Base-by-base conservation (phyloP, 30 jellyfish, hydroid and myxozoan species). In the Cassiopea andromeda region DNA sequence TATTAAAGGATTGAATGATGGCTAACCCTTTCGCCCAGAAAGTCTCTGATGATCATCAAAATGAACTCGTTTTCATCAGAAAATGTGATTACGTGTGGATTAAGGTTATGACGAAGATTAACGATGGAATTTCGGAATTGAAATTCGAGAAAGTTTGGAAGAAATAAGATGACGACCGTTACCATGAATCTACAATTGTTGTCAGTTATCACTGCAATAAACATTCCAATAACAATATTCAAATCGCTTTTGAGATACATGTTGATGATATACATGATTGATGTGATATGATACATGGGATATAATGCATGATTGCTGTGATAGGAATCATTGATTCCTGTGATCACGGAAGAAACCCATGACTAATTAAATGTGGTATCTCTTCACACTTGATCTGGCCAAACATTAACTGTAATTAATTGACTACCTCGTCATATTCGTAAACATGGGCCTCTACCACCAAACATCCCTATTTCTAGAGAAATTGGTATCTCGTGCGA, bases 161-260 rank as follows among this genome's bases (percentile, higher is more conserved):
- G 58, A 57, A 46, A 61, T 81, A 45, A 61, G 58, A 81, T 81
- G 82, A 47, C 90, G 4, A 64, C 90, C 90, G 90, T 81, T 81
- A 81, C 90, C 48, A 61, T 2, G 82, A 81, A 60, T 67, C 79
- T 60, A 47, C 71, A 2, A 15, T 70, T 70, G 6, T 19, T 70
- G 17, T 70, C 50, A 38, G 54, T 12, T 64, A 64, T 9, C 43
- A 17, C 15, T 64, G 43, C 73, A 64, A 5, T 27, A 64, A 64
- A 64, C 2, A 9, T 64, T 27, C 43, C 73, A 64, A 14, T 64
- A 54, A 54, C 12, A 10, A 54, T 54, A 3, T 27, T 27, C 38
- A 27, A 27, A 27, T 27, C 38, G 38, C 38, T 27, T 0, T 27
- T 27, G 38, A 27, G 38, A 27, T 27, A 27, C 38, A 27, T 27